These are phyloP conservation scores for Siniperca scherzeri DNA, from an alignment of 2,797 vertebrate genomes.

Conservation along the genomic window DNA sequence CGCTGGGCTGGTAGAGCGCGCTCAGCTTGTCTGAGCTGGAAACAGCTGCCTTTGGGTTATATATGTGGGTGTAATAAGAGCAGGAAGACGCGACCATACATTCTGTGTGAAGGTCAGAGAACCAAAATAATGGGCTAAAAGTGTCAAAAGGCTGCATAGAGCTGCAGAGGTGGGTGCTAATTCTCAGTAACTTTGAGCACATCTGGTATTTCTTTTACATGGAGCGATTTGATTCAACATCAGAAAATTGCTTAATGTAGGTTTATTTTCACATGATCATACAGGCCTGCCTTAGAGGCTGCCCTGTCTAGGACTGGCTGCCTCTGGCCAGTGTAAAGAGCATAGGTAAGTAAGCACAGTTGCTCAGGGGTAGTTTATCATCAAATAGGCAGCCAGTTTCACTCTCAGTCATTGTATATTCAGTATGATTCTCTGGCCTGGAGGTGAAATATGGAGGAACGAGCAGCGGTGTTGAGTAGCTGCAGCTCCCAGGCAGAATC, in stretches of 20 bases:
- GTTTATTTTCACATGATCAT: conserved; percentile 30
- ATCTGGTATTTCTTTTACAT: conserved; percentile 4
- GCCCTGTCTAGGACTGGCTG: not conserved
- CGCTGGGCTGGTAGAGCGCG: conserved; percentile 8
- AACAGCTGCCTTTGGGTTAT: conserved; percentile 38
- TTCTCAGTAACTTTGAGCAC: not conserved
- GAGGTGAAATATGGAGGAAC: conserved; percentile 65
- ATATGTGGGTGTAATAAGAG: conserved; percentile 43
- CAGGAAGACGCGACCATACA: conserved; percentile 24
- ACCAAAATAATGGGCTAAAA: conserved; percentile 31
- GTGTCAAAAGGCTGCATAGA: conserved; percentile 28
- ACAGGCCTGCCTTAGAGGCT: conserved; percentile 15
- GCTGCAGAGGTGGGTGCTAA: conserved; percentile 6
- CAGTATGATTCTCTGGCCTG: conserved; percentile 56
- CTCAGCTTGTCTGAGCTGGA: conserved; percentile 22
- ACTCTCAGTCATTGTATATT: conserved; percentile 58
- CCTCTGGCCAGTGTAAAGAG: conserved; percentile 48
- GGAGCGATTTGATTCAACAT: conserved; percentile 5
- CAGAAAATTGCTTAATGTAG: not conserved
- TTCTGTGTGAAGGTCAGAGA: conserved; percentile 47
- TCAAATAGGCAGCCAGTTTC: conserved; percentile 54
- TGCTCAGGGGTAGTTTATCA: conserved; percentile 62
- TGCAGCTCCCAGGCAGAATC: conserved; percentile 62
- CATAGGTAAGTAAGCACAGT: conserved; percentile 61
- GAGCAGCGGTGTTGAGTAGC: conserved; percentile 33